Conservation (phyloP, 2,797 vertebrate species). For the Microcaecilia unicolor region DNA sequence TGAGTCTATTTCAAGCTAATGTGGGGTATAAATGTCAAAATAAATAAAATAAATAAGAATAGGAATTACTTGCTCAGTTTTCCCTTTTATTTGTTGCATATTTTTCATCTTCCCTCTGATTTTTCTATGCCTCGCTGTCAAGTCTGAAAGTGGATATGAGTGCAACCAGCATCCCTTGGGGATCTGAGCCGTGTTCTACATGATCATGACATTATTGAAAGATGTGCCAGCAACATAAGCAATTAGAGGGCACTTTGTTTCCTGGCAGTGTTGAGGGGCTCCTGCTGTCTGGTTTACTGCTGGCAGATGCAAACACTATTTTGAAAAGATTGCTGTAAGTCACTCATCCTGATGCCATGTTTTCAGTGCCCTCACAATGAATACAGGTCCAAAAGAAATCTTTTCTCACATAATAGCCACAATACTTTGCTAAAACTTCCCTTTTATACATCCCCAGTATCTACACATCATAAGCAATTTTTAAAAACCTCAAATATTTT, state of each 20-base stretch:
- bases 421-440: constrained; percentile 10
- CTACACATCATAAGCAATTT: too few species aligned
- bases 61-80: too few species aligned
- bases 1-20: too few species aligned
- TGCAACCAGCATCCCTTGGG: background rate
- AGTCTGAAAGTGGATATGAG: constrained; percentile 5
- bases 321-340: constrained; percentile 18
- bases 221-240: constrained; percentile 23
- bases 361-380: background rate
- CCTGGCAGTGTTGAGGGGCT: constrained; percentile 9
- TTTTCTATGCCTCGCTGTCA: constrained; percentile 1
- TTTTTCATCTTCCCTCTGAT: background rate
- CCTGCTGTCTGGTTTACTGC: constrained; percentile 7
- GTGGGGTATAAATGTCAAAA: too few species aligned
- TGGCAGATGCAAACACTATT: constrained; percentile 21
- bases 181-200: constrained; percentile 9
- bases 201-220: constrained; percentile 15
- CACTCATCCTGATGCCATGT: constrained; percentile 7
- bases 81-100: too few species aligned
- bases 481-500: too few species aligned
- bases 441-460: too few species aligned
- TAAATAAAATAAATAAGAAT: too few species aligned
- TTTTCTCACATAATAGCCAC: constrained; percentile 15
- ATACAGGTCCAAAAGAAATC: constrained; percentile 22
- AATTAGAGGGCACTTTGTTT: constrained; percentile 32